A percentile compares a stretch with the other conserved stretches of the same genome.
Evolutionary conservation across 2,797 vertebrate species (phyloP).

Genomic region (Clarias fuscus): DNA sequence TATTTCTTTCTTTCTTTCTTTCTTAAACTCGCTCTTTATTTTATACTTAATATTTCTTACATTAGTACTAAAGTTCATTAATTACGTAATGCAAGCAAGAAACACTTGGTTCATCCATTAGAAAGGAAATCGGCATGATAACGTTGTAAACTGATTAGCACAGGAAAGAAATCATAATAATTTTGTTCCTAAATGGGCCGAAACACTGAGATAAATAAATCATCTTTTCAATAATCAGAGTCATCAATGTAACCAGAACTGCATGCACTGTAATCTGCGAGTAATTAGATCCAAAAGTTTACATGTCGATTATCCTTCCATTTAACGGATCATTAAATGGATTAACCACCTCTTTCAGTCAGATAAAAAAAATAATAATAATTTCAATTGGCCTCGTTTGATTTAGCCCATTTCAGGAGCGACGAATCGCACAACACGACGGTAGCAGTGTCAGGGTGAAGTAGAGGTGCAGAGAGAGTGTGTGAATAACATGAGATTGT

Average conservation of each 20-base stretch:
- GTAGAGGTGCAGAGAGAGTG: background rate
- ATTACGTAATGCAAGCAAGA: background rate
- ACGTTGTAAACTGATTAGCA: background rate
- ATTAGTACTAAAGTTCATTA: background rate
- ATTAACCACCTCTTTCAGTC: constrained; percentile 64
- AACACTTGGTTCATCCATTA: background rate
- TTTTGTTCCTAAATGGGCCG: constrained; percentile 29
- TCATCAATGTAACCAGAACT: constrained; percentile 12
- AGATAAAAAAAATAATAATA: background rate
- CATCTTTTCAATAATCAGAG: constrained; percentile 25
- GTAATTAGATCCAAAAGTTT: constrained; percentile 33
- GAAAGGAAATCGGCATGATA: background rate
- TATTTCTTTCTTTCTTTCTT: background rate
- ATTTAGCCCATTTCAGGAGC: constrained; percentile 10
- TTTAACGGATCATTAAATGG: constrained; percentile 32
- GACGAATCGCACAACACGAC: background rate
- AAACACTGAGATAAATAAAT: constrained; percentile 27
- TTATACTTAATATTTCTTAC: background rate
- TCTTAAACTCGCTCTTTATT: background rate
- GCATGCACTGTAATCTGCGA: constrained; percentile 14
- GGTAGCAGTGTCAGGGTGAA: background rate
- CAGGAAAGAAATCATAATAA: background rate
- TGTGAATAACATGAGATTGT: background rate
- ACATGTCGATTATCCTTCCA: constrained; percentile 30
- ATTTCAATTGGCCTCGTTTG: constrained; percentile 14